These are phyloP conservation scores for Silurus glanis DNA, from an alignment of 2,113 vertebrate genomes.

Conservation along the genomic window DNA sequence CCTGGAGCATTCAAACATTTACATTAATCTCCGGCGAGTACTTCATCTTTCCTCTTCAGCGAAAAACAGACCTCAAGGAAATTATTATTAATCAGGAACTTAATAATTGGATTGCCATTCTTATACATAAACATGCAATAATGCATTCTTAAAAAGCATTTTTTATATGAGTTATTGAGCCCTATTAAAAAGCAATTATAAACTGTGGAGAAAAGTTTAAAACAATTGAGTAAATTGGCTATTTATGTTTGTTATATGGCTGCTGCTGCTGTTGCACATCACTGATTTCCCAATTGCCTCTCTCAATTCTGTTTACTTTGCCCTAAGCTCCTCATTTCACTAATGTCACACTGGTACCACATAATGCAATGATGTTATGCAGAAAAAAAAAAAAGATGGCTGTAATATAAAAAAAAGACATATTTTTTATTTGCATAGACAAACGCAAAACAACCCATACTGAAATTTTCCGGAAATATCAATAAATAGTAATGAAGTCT, in stretches of 20 bases:
- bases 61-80: constrained; percentile 54
- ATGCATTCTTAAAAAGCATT: constrained; percentile 50
- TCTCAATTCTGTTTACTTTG: constrained; percentile 66
- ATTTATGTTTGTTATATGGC: constrained; percentile 82
- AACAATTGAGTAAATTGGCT: constrained; percentile 72
- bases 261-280: constrained; percentile 80
- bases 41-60: constrained; percentile 23
- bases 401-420: constrained; percentile 17
- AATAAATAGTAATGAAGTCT: constrained; percentile 19
- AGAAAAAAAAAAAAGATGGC: not conserved
- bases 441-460: constrained; percentile 6
- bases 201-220: constrained; percentile 42
- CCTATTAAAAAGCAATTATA: constrained; percentile 55
- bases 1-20: constrained; percentile 23
- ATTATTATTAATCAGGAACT: constrained; percentile 49
- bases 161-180: constrained; percentile 43
- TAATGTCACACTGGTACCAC: constrained; percentile 22
- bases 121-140: constrained; percentile 43
- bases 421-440: constrained; percentile 28
- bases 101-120: constrained; percentile 48
- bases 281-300: constrained; percentile 76
- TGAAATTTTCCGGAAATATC: not conserved
- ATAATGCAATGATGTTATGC: constrained; percentile 36
- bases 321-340: constrained; percentile 75
- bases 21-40: constrained; percentile 17